Base-by-base conservation (phyloP, 2,797 vertebrate species). In the Molossus molossus region DNA sequence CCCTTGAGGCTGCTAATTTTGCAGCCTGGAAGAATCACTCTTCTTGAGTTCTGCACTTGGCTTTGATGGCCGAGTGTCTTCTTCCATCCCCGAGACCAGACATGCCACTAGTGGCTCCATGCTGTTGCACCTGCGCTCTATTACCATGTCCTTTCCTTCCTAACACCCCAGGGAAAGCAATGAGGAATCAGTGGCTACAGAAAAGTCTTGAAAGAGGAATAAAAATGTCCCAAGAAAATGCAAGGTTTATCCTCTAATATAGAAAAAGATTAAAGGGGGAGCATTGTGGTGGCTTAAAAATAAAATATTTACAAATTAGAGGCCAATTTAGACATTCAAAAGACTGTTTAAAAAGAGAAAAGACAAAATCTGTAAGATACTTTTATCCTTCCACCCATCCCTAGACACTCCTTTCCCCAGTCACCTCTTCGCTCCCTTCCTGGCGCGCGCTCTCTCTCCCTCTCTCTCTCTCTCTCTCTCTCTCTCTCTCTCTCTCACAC, bases 251-350 rank as follows among this genome's bases (percentile, higher is more conserved):
- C 27, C 6, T 69, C 14, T 62, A 89, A 83, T 27, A 86, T 12
- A 40, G n/a, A 87, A 83, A 90, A 21, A 92, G 84, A 64, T 37
- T 45, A 45, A 97, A 93, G 9, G 21, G 9, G 20, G 76, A 69
- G 17, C 4, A 69, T 40, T 25, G 12, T 29, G 5, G 21, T 86
- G 20, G 14, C 14, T 92, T 93, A 87, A 84, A 91, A 84, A 55
- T 60, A 55, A 95, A 90, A 84, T 50, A 58, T 75, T 92, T 96
- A 70, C 20, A 87, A 86, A 87, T 65, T 21, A 55, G 14, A 33
- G 77, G 40, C 6, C 70, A 91, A 81, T 82, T 67, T 82, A 23
- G 64, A 94, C 65, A 75, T 60, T 40, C 67, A 4, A 67, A 94
- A 87, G 37, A 81, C 33, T 40, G 12, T 72, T 82, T 60, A 48